Evolutionary conservation across 2,888 invertebrate genomes (phyloP).

Genomic region (Mylabris sibirica): DNA sequence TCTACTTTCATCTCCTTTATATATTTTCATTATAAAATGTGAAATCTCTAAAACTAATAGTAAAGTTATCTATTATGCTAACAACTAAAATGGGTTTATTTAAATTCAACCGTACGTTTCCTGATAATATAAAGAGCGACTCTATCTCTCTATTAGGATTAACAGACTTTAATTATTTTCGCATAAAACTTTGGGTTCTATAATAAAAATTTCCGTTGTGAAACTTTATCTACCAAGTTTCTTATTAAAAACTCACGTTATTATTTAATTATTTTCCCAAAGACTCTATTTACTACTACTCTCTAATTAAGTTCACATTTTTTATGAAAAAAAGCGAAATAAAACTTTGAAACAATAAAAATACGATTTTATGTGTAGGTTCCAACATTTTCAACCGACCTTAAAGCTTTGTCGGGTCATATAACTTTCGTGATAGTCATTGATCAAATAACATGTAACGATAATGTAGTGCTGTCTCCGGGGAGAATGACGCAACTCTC

Average conservation of each 20-base stretch:
- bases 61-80: constrained; percentile 1
- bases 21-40: background rate
- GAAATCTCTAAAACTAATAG: constrained; percentile 20
- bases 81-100: background rate
- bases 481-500: constrained; percentile 33
- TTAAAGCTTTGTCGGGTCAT: constrained; percentile 11
- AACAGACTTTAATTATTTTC: constrained; percentile 30
- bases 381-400: constrained; percentile 21
- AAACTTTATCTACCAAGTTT: constrained; percentile 20
- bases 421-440: constrained; percentile 17
- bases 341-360: constrained; percentile 26
- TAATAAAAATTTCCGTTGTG: constrained; percentile 18
- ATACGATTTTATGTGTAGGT: background rate
- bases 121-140: constrained; percentile 18
- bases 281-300: background rate
- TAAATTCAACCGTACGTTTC: constrained; percentile 24
- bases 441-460: constrained; percentile 23
- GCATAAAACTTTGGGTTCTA: constrained; percentile 25
- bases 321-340: constrained; percentile 21
- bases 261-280: constrained; percentile 20
- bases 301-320: constrained; percentile 23
- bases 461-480: constrained; percentile 28
- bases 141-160: constrained; percentile 27
- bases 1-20: background rate
- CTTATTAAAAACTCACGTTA: constrained; percentile 26